Base-by-base conservation (phyloP, 2,888 invertebrate genomes). In the Chrysina gloriosa region DNA sequence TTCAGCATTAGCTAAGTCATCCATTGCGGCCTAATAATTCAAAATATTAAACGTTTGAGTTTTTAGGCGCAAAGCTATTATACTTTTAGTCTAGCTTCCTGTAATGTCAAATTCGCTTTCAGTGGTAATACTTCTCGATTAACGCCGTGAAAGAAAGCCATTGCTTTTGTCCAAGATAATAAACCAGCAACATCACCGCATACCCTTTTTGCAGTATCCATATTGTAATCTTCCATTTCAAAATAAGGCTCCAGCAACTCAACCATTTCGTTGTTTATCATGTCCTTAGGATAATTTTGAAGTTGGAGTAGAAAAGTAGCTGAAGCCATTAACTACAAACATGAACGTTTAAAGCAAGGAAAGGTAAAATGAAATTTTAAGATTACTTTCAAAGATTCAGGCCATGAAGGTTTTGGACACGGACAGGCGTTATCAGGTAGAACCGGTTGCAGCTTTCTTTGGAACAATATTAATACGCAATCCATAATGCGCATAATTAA, bases 401-500 rank as follows among this genome's bases (percentile, higher is more conserved):
- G 90, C 98, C 98, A 98, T 0, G 97, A 97, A 1, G 98, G 97
- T 79, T 96, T 97, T 0, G 95, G 92, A 79, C 95, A 95, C 0
- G 92, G 89, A 0, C 92, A 89, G 27, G 94, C 89, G 0, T 90
- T 88, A 80, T 98, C 98, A 2, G 91, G 87, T 74, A 92, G 89
- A 3, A 94, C 89, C 0, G 94, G 89, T 80, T 96, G 95, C 48
- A 97, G 80, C 82, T 92, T 92, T 70, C 95, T 88, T 85, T 97
- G 96, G 80, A 98, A 98, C 21, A 98, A 84, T 75, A 98, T 92
- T 75, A 97, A 81, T 0, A 97, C 97, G 80, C 95, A 96, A 82
- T 98, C 98, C 98, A 98, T 98, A 75, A 98, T 98, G 71, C 97
- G 88, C 97, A 98, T 94, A 78, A 98, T 98, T 6, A 98, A 86